Evolutionary conservation across 2,113 vertebrate genomes (phyloP), one percentile per base, ranked within the genome.

Genomic region (Cygnus buccinator): DNA sequence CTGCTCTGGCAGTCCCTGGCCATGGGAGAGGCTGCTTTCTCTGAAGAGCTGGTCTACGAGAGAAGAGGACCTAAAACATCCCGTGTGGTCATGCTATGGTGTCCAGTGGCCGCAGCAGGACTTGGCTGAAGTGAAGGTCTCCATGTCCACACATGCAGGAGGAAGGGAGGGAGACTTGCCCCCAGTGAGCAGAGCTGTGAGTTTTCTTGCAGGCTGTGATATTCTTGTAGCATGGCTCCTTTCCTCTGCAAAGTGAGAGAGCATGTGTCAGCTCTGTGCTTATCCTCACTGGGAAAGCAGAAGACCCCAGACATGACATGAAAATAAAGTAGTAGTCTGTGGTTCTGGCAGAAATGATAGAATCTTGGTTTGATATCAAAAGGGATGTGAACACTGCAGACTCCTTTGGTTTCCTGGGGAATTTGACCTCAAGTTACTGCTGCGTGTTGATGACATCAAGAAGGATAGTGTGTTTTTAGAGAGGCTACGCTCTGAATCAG

Each of bases 191-290:
- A 6, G 68, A 52, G 46, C 46, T 48, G 46, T 22, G 46, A 48
- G 46, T 21, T 48, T 48, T 48, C 46, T 48, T 48, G 46, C 28
- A 22, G 7, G 63, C 10, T 1, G 2, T 3, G 14, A 66, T 3
- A 1, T 31, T 48, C 73, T 57, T 35, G 15, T 28, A 54, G 76
- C 0, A 0, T 23, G 41, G 58, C 1, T 4, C 14, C 26, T 8
- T 82, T 78, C 22, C 57, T n/a, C 50, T 80, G 77, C 54, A 59
- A 31, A 61, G 62, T 33, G 26, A 26, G 21, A 46, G 20, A 73
- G 4, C 0, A 0, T 11, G 11, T 58, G 46, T 50, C 59, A 90
- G 48, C 19, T 75, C 61, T 18, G 23, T 20, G 21, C 71, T 68
- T 63, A 13, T 46, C 37, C 39, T 74, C 22, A 3, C 26, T 62